These are phyloP conservation scores for Neomonachus schauinslandi DNA, from an alignment of 2,113 vertebrate genomes.

Conservation along the genomic window DNA sequence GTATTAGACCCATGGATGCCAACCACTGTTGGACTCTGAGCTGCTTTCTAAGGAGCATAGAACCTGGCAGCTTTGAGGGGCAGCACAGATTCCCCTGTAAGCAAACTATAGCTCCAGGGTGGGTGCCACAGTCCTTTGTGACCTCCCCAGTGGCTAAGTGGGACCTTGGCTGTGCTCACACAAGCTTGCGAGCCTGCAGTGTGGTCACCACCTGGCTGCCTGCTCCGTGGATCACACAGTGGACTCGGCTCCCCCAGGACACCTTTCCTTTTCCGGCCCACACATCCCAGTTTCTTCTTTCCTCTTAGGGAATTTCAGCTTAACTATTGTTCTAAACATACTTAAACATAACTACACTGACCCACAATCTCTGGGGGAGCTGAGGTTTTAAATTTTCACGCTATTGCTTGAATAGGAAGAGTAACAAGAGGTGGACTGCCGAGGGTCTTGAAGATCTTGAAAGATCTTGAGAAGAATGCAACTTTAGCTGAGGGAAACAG, in stretches of 20 bases:
- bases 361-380: neutral
- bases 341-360: neutral
- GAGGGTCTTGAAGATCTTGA: constrained; percentile 7
- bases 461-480: neutral
- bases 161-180: neutral
- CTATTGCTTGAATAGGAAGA: neutral
- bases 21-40: neutral
- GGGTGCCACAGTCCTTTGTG: rapidly evolving
- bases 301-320: neutral
- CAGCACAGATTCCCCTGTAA: no score
- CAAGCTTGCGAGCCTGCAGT: rapidly evolving
- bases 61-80: neutral
- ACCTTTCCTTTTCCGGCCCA: neutral
- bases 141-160: neutral
- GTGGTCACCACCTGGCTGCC: rapidly evolving
- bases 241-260: neutral
- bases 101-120: no score
- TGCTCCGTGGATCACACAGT: rapidly evolving
- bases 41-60: neutral
- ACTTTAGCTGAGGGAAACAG: neutral
- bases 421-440: neutral
- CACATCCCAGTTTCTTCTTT: neutral
- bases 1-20: neutral
- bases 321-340: constrained; percentile 37
- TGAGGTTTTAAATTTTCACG: neutral